Evolutionary conservation across 1,140 invertebrate species (phyloP), one percentile per base, ranked within the genome.

Genomic region (Gonatopus flavifemur): DNA sequence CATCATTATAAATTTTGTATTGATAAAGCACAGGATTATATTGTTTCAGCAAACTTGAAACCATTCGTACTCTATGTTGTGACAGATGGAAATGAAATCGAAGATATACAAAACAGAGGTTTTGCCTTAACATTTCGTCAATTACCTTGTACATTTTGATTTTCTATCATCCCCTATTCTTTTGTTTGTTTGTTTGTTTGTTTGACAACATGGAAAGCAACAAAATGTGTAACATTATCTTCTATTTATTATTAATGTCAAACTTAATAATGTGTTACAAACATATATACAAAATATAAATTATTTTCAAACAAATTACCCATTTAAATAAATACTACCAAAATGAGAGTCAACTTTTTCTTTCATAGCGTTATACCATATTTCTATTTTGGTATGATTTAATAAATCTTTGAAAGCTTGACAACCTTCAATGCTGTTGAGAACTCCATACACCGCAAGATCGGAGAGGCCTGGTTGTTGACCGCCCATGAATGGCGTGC

Each of bases 371-470:
- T 71, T 66, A 55, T 81, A 85, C 84, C 84, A 85, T 31, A 47
- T 54, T 41, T 71, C 75, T 43, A 96, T 85, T 40, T 85, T 84
- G 1, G 91, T 92, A 67, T 92, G 81, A n/a, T 76, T 46, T 13
- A 84, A 55, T 19, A 92, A 77, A 70, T 98, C 96, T 63, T 88
- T 76, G 71, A 98, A 98, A 3, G 96, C 94, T 39, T 81, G 61
- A 67, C 94, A 98, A 0, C 96, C 96, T 80, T 98, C 94, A 67
- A 98, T 97, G 64, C 95, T 96, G 60, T 85, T 93, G 3, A 99
- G 78, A 9, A 96, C 85, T 10, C 96, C 97, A 74, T 91, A 99
- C 0, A 98, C 89, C 5, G 93, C 85, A 36, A 98, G 80, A 82
- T 98, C 96, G 3, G 95, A 90, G 5, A 99, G 79, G 73, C 98